phyloP scores from a whole-genome alignment of 2,113 vertebrate genomes.

The Tauraco erythrolophus region DNA sequence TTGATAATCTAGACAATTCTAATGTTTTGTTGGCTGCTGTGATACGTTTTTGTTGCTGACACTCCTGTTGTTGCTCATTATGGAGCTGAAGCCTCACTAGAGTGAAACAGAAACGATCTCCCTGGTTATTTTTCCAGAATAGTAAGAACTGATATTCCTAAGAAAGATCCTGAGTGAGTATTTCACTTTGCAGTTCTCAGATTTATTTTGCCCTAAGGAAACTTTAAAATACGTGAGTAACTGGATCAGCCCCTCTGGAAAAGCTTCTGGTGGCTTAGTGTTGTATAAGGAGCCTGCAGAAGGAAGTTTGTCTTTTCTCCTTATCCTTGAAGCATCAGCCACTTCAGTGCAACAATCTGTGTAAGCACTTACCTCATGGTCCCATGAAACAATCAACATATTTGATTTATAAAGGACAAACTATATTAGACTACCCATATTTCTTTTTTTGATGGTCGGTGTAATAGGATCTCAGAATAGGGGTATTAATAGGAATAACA shows the following conservation, averaged over 20 bases:
- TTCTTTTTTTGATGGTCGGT: neutral
- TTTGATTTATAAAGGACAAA: neutral
- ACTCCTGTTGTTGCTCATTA: neutral
- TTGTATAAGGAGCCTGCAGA: neutral
- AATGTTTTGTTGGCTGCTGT: neutral
- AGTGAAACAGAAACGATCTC: neutral
- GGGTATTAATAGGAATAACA: neutral
- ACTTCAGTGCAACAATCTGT: neutral
- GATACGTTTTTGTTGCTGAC: neutral
- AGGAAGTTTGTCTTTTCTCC: neutral
- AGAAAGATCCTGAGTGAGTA: neutral
- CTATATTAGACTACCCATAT: fast-evolving
- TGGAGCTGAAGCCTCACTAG: neutral
- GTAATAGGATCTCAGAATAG: neutral
- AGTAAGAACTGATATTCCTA: neutral
- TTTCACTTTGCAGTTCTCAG: neutral
- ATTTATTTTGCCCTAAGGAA: neutral
- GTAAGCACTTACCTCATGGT: neutral
- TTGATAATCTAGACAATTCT: neutral
- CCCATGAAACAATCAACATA: neutral
- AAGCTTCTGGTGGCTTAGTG: neutral
- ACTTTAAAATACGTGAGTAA: neutral
- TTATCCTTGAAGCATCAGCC: neutral
- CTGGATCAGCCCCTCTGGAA: neutral
- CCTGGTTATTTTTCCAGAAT: neutral